Evolutionary conservation across 2,113 vertebrate genomes (phyloP).

Genomic region (Nestor notabilis): DNA sequence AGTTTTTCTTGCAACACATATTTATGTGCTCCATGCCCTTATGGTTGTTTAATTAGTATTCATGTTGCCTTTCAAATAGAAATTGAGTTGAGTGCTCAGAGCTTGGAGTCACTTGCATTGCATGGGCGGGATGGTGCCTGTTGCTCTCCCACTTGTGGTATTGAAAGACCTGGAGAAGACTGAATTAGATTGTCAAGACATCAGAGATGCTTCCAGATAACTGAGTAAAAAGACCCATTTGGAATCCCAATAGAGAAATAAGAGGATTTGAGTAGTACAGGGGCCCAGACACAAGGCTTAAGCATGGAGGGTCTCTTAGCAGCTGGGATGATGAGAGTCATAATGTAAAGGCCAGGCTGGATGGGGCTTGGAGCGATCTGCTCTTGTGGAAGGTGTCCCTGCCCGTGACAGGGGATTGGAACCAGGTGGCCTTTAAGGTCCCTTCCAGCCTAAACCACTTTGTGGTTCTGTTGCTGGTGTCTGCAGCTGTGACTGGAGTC

Average conservation of each 20-base stretch:
- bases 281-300: neutral
- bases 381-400: neutral
- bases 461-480: neutral
- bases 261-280: neutral
- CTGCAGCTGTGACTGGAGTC: neutral
- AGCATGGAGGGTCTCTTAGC: neutral
- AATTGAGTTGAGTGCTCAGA: neutral
- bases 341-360: neutral
- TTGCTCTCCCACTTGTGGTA: neutral
- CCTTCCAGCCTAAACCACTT: neutral
- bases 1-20: neutral
- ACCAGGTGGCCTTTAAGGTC: neutral
- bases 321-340: neutral
- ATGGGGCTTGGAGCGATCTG: neutral
- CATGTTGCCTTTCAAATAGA: neutral
- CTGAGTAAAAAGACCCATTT: neutral
- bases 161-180: neutral
- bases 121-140: neutral
- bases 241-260: neutral
- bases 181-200: neutral
- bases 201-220: neutral
- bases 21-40: constrained; percentile 43
- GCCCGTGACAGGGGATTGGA: neutral
- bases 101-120: neutral
- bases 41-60: constrained; percentile 35